A percentile compares a stretch with the other conserved stretches of the same genome.
phyloP scores from a whole-genome alignment of 2,888 invertebrate genomes.

The Teleiodes luculella region DNA sequence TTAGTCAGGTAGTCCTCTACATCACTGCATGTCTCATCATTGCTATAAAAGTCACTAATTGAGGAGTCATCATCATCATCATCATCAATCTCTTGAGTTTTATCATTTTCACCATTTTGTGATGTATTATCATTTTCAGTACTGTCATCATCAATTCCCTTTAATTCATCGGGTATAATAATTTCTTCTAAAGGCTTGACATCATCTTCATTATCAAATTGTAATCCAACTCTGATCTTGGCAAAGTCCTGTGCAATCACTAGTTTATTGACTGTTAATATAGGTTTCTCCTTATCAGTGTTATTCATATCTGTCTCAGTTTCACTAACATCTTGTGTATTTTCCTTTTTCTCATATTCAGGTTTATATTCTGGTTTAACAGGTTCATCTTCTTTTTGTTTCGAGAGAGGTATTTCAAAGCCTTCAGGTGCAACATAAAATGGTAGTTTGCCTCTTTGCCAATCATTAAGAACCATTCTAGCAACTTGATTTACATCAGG shows the following conservation, averaged over 20 bases:
- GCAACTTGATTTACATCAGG: conserved; percentile 93
- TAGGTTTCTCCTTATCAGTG: conserved; percentile 42
- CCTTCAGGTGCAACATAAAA: conserved; percentile 94
- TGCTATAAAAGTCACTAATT: conserved; percentile 83
- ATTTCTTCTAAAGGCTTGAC: conserved; percentile 78
- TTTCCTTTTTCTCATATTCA: conserved; percentile 40
- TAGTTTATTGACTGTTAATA: conserved; percentile 62
- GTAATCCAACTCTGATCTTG: conserved; percentile 86
- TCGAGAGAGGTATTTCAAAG: conserved; percentile 83
- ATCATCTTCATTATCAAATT: conserved; percentile 82
- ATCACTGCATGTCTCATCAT: conserved; percentile 79
- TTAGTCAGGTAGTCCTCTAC: conserved; percentile 71
- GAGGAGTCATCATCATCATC: conserved; percentile 78
- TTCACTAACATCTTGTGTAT: conserved; percentile 46
- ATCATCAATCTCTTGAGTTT: conserved; percentile 35
- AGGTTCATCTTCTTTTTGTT: conserved; percentile 42
- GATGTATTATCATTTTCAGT: conserved; percentile 42
- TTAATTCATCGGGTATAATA: conserved; percentile 58
- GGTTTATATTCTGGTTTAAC: conserved; percentile 24
- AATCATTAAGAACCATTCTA: conserved; percentile 98
- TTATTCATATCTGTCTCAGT: conserved; percentile 36
- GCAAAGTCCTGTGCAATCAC: conserved; percentile 88
- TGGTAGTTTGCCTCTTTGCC: conserved; percentile 98
- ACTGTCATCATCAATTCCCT: conserved; percentile 65
- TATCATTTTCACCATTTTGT: conserved; percentile 29